A percentile compares a stretch with the other conserved stretches of the same genome.
Conservation (phyloP, 2,113 vertebrate species). For the Cyanoderma ruficeps region DNA sequence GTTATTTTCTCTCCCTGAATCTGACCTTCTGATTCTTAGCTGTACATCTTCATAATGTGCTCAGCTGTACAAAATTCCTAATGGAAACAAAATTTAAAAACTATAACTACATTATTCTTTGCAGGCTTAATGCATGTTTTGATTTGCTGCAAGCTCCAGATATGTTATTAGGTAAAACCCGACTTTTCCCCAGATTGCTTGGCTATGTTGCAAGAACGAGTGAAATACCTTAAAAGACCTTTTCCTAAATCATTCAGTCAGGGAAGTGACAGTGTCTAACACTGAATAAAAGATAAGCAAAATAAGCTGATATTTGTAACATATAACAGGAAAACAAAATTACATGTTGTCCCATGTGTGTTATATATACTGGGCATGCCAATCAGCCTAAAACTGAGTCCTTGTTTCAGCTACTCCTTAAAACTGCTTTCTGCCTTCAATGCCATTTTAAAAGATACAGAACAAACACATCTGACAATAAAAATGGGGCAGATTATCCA, state of each 20-base stretch:
- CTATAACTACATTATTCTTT: background rate
- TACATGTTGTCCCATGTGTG: fast-evolving
- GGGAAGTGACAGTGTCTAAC: background rate
- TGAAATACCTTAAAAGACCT: background rate
- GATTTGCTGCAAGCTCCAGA: background rate
- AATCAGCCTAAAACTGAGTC: background rate
- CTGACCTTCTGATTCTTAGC: background rate
- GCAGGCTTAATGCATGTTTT: fast-evolving
- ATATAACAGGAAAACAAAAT: background rate
- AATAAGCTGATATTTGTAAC: background rate
- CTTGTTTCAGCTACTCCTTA: background rate
- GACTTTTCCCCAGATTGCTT: background rate
- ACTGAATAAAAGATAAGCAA: background rate
- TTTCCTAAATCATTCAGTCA: background rate
- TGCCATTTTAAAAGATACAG: background rate
- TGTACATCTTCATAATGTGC: background rate
- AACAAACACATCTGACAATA: background rate
- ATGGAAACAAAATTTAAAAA: background rate
- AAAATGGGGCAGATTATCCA: background rate
- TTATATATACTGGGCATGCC: background rate
- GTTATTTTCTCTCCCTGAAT: background rate
- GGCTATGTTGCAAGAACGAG: background rate
- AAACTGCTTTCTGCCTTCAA: background rate
- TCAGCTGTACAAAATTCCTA: background rate
- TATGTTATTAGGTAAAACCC: background rate